A percentile compares a stretch with the other conserved stretches of the same genome.
Conservation (phyloP, 2,797 vertebrate species). For the Hoplostethus atlanticus region DNA sequence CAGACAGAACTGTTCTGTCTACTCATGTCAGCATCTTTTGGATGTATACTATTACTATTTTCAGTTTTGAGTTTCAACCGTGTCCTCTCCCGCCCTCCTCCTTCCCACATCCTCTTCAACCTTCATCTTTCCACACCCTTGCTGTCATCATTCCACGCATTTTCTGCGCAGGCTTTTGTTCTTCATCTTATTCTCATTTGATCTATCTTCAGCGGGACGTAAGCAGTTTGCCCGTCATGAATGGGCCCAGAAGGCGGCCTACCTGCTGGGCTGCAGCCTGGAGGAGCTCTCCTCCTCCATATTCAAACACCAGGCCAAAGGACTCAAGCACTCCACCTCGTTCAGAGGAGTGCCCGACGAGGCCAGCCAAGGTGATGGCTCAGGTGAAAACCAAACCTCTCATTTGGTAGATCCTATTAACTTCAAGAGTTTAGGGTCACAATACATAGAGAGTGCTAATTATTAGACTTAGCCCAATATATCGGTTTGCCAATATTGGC, state of each 20-base stretch:
- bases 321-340: conserved; percentile 92
- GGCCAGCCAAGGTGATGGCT: conserved; percentile 81
- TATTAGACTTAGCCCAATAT: too few species aligned
- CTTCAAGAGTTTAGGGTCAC: not conserved
- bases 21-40: not conserved
- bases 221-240: conserved; percentile 97
- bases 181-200: too few species aligned
- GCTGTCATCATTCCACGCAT: too few species aligned
- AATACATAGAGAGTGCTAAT: not conserved
- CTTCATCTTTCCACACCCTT: too few species aligned
- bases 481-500: too few species aligned
- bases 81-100: too few species aligned
- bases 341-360: conserved; percentile 95
- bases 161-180: too few species aligned
- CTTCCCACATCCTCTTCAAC: too few species aligned
- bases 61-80: too few species aligned
- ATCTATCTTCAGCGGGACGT: conserved; percentile 86
- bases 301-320: conserved; percentile 95
- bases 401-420: not conserved
- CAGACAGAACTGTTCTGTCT: not conserved
- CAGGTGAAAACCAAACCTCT: conserved; percentile 79
- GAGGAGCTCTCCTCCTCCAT: conserved; percentile 96
- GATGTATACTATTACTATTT: not conserved
- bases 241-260: conserved; percentile 98
- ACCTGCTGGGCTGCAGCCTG: conserved; percentile 94